Evolutionary conservation across 1,140 invertebrate genomes (phyloP), one percentile per base, ranked within the genome.

Genomic region (Drosophila teissieri): DNA sequence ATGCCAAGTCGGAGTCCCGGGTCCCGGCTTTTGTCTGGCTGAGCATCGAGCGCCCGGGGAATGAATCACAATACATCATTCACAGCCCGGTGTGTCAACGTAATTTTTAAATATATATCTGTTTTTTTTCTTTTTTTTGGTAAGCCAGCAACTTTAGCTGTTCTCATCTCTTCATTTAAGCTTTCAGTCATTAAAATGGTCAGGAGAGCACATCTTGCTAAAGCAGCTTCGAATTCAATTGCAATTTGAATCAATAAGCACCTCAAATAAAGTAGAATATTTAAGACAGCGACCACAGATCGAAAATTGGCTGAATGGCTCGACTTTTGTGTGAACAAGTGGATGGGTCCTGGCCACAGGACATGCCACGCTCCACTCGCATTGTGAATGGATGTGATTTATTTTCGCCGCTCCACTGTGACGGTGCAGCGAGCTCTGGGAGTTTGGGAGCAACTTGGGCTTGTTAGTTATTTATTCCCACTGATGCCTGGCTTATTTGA

Each of bases 401-500:
- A 76, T 85, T 80, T 44, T 42, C 24, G 19, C 42, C 34, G 52
- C 27, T 56, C 62, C 48, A 62, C 69, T 69, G 61, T 55, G 58
- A 15, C 49, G 15, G 37, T 73, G 56, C 54, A 58, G 56, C 24
- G 17, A 10, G 27, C 34, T 62, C 57, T 75, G 42, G 74, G 70
- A 57, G 53, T 72, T 63, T 60, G 63, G 65, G 63, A 44, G 62
- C 63, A 74, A 73, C 53, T 79, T 63, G 70, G 83, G 64, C 57
- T 73, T 69, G 56, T 63, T 73, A 86, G 75, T 86, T 86, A 88
- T 86, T 86, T 86, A 88, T 86, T 82, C 67, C 70, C 69, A 82
- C 83, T 88, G 82, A 88, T 88, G 88, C 80, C 80, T 67, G 80
- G 57, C 80, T 78, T 89, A 89, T 89, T 89, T 89, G 84, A 89